Conservation (phyloP, 2,113 vertebrate species). For the Dipodomys ordii region DNA sequence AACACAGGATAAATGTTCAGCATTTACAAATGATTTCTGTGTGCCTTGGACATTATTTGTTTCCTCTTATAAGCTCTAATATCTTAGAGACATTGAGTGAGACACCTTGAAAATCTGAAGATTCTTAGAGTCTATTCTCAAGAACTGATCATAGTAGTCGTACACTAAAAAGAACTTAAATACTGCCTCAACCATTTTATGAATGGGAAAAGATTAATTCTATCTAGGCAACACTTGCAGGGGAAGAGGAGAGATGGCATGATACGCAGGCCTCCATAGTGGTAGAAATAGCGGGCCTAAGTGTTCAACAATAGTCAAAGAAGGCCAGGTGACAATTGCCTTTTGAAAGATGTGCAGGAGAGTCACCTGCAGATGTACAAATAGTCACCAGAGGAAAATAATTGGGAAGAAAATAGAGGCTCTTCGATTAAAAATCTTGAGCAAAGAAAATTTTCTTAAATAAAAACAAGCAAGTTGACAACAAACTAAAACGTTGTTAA, state of each 20-base stretch:
- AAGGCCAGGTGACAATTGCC: accelerated
- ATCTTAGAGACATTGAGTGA: not conserved
- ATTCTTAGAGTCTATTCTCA: not conserved
- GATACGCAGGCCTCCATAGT: not conserved
- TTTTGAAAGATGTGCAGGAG: not conserved
- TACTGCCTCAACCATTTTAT: not conserved
- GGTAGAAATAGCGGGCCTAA: not conserved
- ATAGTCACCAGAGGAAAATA: not conserved
- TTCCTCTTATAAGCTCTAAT: not conserved
- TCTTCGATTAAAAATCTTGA: not conserved
- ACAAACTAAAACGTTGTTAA: not conserved
- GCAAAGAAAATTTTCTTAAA: not conserved
- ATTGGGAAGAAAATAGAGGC: not conserved
- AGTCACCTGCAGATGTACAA: not conserved
- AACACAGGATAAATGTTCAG: not conserved
- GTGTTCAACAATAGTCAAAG: accelerated
- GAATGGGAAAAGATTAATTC: not conserved
- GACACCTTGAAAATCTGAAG: not conserved
- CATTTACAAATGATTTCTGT: conserved; percentile 13
- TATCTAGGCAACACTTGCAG: not conserved
- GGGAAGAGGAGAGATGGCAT: not conserved
- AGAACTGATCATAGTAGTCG: not conserved
- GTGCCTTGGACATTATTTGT: not conserved
- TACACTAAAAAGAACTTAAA: not conserved
- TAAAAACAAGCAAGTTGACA: not conserved